Evolutionary conservation across 2,888 invertebrate genomes (phyloP).

Genomic region (Thyatira batis): DNA sequence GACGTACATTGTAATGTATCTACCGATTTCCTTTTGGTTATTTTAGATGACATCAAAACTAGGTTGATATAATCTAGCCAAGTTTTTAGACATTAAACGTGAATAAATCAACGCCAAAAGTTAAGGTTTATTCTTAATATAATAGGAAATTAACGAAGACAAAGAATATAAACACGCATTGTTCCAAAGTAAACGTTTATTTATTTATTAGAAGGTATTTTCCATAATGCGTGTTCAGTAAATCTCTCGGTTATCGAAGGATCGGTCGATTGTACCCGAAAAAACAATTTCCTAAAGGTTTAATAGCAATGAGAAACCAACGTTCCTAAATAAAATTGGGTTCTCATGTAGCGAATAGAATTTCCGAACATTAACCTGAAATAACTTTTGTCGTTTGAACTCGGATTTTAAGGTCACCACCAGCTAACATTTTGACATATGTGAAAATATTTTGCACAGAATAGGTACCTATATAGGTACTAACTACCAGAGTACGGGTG

Average conservation of each 20-base stretch:
- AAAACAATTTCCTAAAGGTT: conserved; percentile 24
- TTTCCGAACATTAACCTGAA: not conserved
- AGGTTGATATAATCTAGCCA: too few species aligned
- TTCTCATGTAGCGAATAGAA: not conserved
- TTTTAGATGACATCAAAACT: too few species aligned
- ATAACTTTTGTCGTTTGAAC: not conserved
- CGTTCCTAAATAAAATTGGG: not conserved
- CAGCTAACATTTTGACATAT: not conserved
- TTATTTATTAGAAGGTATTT: conserved; percentile 15
- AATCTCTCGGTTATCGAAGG: conserved; percentile 19
- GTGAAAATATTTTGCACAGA: not conserved
- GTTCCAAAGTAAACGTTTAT: conserved; percentile 13
- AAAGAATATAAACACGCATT: conserved; percentile 15
- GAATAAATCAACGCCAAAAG: not conserved
- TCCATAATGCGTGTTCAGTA: conserved; percentile 13
- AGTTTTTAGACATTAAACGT: not conserved
- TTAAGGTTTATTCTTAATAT: not conserved
- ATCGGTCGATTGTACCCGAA: conserved; percentile 16
- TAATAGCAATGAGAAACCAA: conserved; percentile 8
- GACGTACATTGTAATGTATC: too few species aligned
- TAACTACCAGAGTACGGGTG: too few species aligned
- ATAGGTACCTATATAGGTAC: too few species aligned
- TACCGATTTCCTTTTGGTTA: too few species aligned
- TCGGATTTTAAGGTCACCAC: not conserved
- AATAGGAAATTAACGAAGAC: not conserved